Percentiles rank a stretch among this genome's conserved stretches.
phyloP scores from a whole-genome alignment of 2,113 vertebrate species.

The Leptodactylus fuscus region DNA sequence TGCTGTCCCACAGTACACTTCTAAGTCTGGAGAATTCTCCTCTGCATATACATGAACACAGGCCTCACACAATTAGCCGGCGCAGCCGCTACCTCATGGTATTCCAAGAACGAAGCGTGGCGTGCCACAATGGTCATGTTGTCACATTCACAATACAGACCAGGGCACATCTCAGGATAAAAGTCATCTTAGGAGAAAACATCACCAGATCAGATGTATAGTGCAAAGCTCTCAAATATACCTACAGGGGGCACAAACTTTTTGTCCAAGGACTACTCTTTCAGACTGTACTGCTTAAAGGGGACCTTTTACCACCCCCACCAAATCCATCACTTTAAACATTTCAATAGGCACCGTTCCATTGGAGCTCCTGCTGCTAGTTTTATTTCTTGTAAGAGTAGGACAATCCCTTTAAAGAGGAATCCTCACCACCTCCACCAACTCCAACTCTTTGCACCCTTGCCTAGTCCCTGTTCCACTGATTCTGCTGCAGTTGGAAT shows the following conservation, averaged over 20 bases:
- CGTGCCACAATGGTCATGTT: neutral
- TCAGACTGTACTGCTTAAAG: neutral
- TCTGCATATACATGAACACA: slow-evolving; percentile 24
- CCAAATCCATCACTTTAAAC: too few species aligned
- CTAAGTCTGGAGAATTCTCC: neutral
- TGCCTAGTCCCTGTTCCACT: too few species aligned
- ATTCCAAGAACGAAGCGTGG: neutral
- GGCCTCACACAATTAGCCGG: neutral
- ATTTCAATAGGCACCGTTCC: too few species aligned
- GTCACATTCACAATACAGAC: neutral
- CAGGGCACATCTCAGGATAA: too few species aligned
- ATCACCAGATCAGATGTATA: neutral
- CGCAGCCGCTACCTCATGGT: neutral
- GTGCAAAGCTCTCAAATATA: neutral
- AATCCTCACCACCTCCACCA: too few species aligned
- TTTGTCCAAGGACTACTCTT: neutral
- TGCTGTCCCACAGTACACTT: slow-evolving; percentile 40
- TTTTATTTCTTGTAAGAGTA: too few species aligned
- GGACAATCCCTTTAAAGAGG: too few species aligned
- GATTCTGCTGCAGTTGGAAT: too few species aligned
- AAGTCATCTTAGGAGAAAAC: neutral
- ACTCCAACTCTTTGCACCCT: too few species aligned
- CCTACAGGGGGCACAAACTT: neutral
- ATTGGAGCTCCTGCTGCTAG: too few species aligned
- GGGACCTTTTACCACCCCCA: too few species aligned